Evolutionary conservation across 1,140 invertebrate species (phyloP).

Genomic region (Cotesia chilonis): DNA sequence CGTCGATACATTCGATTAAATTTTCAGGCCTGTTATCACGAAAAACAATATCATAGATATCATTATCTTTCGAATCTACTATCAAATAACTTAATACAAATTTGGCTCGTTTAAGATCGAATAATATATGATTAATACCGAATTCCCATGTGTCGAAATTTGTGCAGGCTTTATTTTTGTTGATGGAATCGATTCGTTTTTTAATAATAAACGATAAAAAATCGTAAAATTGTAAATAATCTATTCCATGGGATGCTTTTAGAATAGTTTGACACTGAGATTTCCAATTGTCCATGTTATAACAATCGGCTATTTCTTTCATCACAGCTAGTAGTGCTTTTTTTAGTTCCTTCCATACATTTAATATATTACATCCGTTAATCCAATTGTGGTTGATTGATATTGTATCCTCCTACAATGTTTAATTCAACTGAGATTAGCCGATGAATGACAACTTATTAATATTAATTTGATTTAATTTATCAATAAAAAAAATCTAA

Average conservation of each 20-base stretch:
- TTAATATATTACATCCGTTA: constrained; percentile 86
- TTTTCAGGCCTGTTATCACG: constrained; percentile 43
- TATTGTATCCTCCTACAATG: constrained; percentile 83
- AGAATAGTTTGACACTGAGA: constrained; percentile 83
- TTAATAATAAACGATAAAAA: constrained; percentile 73
- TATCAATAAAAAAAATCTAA: too few species aligned
- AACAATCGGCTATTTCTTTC: constrained; percentile 81
- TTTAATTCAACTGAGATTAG: not conserved
- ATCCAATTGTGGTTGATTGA: constrained; percentile 98
- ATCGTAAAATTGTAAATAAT: constrained; percentile 77
- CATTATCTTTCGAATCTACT: constrained; percentile 52
- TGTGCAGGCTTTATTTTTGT: constrained; percentile 42
- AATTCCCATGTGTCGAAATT: constrained; percentile 54
- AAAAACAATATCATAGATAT: constrained; percentile 48
- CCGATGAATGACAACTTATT: not conserved
- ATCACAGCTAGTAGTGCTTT: constrained; percentile 75
- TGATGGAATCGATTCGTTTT: constrained; percentile 62
- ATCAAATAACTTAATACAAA: constrained; percentile 54
- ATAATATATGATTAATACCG: constrained; percentile 61
- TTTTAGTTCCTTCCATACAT: constrained; percentile 77
- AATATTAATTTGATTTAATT: too few species aligned
- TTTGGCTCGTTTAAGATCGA: constrained; percentile 59
- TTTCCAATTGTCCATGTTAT: constrained; percentile 74
- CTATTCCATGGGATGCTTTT: constrained; percentile 83
- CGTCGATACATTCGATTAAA: constrained; percentile 47